Percentiles rank a stretch among this genome's conserved stretches.
Conservation (phyloP, 2,113 vertebrate species). For the Aphelocoma coerulescens region DNA sequence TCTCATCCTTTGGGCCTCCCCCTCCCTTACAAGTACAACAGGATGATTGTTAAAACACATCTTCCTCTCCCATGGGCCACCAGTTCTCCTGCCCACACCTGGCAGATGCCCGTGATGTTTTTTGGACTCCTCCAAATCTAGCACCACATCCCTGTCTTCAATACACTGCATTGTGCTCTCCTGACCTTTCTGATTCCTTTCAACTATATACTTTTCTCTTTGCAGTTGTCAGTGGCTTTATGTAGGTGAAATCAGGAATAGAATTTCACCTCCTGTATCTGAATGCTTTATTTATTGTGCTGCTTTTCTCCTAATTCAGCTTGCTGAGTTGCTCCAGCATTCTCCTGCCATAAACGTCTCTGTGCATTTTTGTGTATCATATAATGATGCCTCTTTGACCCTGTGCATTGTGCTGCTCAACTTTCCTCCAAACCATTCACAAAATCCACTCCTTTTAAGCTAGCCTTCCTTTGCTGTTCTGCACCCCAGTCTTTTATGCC, state of each 20-base stretch:
- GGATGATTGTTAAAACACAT: neutral
- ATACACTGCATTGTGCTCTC: neutral
- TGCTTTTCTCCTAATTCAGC: neutral
- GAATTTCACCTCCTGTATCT: neutral
- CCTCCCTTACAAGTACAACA: neutral
- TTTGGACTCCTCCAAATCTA: neutral
- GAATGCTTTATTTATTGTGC: neutral
- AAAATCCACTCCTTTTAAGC: neutral
- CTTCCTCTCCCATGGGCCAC: neutral
- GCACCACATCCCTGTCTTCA: neutral
- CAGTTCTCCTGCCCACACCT: neutral
- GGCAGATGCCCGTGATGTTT: neutral
- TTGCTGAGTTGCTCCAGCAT: neutral
- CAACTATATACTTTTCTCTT: neutral
- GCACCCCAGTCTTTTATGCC: neutral
- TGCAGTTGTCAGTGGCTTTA: neutral
- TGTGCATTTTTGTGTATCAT: neutral
- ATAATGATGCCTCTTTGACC: neutral
- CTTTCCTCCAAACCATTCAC: slow-evolving; percentile 1
- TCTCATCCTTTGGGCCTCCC: neutral
- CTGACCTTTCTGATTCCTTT: neutral
- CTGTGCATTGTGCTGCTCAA: neutral
- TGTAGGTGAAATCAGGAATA: neutral
- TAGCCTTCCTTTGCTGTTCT: neutral
- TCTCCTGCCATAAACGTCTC: neutral